phyloP scores from a whole-genome alignment of 92 coral and sea anemone species.

The Desmophyllum pertusum region DNA sequence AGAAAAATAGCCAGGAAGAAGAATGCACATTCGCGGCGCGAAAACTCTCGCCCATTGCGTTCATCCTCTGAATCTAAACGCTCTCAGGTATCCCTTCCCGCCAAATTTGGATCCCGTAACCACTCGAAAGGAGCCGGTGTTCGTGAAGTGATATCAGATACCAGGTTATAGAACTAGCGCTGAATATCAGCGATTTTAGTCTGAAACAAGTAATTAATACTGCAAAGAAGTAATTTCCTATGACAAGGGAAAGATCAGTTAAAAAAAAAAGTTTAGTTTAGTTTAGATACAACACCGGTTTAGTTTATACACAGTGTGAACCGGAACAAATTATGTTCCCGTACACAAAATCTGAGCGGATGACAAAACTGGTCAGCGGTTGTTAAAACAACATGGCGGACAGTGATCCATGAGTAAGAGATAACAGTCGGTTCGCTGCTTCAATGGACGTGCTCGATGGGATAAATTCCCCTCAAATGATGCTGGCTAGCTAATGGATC shows the following conservation, averaged over 20 bases:
- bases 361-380: too few species aligned
- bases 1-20: constrained; percentile 7
- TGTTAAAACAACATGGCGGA: too few species aligned
- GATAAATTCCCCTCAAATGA: too few species aligned
- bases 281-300: too few species aligned
- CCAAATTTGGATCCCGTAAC: constrained; percentile 42
- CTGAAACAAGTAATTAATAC: neutral
- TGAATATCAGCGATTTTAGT: neutral
- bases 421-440: too few species aligned
- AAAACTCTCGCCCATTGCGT: neutral
- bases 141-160: constrained; percentile 48
- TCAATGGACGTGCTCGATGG: too few species aligned
- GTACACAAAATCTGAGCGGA: too few species aligned
- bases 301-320: too few species aligned
- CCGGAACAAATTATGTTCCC: too few species aligned
- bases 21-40: neutral
- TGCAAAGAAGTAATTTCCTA: neutral
- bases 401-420: too few species aligned
- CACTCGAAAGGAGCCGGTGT: constrained; percentile 18
- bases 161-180: constrained; percentile 8
- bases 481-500: too few species aligned
- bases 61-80: constrained; percentile 34
- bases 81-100: constrained; percentile 45
- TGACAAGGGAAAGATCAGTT: neutral
- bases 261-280: too few species aligned